phyloP scores from a whole-genome alignment of 2,888 invertebrate genomes.

The Sceliomorpha sp. region DNA sequence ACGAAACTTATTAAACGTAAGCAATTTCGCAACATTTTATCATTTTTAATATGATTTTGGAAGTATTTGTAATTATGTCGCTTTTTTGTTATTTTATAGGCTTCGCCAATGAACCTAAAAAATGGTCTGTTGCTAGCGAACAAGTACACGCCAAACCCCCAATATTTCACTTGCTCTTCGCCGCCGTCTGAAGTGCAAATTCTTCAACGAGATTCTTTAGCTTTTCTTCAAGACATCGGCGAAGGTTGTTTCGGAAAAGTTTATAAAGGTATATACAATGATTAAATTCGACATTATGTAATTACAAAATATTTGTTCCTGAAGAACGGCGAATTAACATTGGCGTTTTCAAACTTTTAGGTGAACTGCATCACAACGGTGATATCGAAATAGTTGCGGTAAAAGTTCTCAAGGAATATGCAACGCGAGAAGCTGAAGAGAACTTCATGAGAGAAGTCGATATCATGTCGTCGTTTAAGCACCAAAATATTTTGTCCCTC shows the following conservation, averaged over 20 bases:
- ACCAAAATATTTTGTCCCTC: constrained; percentile 89
- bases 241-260: constrained; percentile 95
- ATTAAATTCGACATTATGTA: too few relatives aligned
- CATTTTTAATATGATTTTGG: background rate
- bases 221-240: constrained; percentile 89
- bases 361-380: constrained; percentile 81
- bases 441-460: constrained; percentile 91
- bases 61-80: background rate
- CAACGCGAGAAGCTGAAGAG: constrained; percentile 88
- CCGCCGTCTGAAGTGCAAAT: constrained; percentile 82
- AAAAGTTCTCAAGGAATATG: constrained; percentile 89
- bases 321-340: too few relatives aligned
- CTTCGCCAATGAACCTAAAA: constrained; percentile 82
- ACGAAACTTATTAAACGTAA: constrained; percentile 67
- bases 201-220: constrained; percentile 85
- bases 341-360: too few relatives aligned
- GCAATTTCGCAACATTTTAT: constrained; percentile 23
- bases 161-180: constrained; percentile 84
- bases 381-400: constrained; percentile 85
- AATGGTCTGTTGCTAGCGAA: constrained; percentile 85
- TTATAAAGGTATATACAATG: constrained; percentile 86
- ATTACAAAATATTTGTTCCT: too few relatives aligned
- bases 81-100: constrained; percentile 83
- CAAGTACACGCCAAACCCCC: constrained; percentile 88
- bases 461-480: constrained; percentile 90